These are phyloP conservation scores for Eubasilissa splendida DNA, from an alignment of 2,888 invertebrate genomes.

Conservation along the genomic window DNA sequence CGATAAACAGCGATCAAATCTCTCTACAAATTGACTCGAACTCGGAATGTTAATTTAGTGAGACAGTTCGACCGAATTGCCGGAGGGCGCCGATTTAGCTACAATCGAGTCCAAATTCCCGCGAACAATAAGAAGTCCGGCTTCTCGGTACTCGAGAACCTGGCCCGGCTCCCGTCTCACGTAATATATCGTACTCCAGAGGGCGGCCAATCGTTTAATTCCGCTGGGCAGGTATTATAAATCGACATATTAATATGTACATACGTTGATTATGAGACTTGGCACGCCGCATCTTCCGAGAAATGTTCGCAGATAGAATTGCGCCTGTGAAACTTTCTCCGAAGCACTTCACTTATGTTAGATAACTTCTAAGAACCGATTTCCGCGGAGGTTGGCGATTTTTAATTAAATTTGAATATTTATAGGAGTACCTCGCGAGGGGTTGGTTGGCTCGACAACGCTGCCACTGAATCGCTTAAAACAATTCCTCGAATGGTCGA, in stretches of 20 bases:
- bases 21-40: no score
- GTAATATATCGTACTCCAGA: background rate
- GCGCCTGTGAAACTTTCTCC: background rate
- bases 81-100: no score
- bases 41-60: no score
- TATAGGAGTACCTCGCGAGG: background rate
- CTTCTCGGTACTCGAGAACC: background rate
- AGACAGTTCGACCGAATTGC: no score
- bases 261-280: constrained; percentile 1
- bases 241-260: constrained; percentile 1
- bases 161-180: background rate
- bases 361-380: constrained; percentile 11
- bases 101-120: background rate
- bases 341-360: constrained; percentile 7
- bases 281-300: constrained; percentile 1
- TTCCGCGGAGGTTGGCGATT: background rate
- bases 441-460: no score
- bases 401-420: constrained; percentile 7
- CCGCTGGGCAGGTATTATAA: constrained; percentile 2
- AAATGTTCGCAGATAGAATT: background rate
- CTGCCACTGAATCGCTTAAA: background rate
- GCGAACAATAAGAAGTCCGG: constrained; percentile 1
- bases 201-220: constrained; percentile 1
- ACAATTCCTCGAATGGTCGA: background rate
- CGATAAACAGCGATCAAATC: no score